Conservation (phyloP, 2,888 invertebrate species). For the Oscheius sp. region DNA sequence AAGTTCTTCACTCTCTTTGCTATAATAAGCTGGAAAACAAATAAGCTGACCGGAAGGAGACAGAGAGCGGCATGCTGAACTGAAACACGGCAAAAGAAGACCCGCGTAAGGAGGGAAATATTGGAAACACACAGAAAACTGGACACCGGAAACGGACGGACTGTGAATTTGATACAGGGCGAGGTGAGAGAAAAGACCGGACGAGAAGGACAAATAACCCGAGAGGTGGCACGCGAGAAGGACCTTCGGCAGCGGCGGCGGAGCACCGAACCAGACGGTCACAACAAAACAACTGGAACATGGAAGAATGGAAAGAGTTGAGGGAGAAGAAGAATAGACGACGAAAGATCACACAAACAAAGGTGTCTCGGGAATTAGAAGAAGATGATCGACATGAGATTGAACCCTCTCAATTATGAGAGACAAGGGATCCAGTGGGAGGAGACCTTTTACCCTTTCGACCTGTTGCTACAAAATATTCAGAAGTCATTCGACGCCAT, state of each 20-base stretch:
- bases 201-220: slow-evolving; percentile 11
- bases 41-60: slow-evolving; percentile 33
- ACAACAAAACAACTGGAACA: background rate
- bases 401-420: no score
- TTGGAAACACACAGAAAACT: slow-evolving; percentile 23
- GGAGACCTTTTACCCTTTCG: no score
- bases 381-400: no score
- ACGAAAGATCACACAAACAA: no score
- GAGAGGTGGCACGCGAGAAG: background rate
- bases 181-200: slow-evolving; percentile 19
- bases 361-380: no score
- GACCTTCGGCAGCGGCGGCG: slow-evolving; percentile 1
- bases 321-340: no score
- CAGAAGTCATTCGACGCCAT: no score
- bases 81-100: slow-evolving; percentile 13
- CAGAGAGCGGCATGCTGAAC: slow-evolving; percentile 5
- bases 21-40: slow-evolving; percentile 32
- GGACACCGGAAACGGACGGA: slow-evolving; percentile 30
- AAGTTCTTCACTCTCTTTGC: slow-evolving; percentile 4
- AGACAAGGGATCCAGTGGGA: no score
- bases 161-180: slow-evolving; percentile 33
- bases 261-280: background rate
- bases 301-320: no score
- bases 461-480: no score
- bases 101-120: slow-evolving; percentile 11